Evolutionary conservation across 1,140 invertebrate genomes (phyloP).

Genomic region (Drosophila aff.): DNA sequence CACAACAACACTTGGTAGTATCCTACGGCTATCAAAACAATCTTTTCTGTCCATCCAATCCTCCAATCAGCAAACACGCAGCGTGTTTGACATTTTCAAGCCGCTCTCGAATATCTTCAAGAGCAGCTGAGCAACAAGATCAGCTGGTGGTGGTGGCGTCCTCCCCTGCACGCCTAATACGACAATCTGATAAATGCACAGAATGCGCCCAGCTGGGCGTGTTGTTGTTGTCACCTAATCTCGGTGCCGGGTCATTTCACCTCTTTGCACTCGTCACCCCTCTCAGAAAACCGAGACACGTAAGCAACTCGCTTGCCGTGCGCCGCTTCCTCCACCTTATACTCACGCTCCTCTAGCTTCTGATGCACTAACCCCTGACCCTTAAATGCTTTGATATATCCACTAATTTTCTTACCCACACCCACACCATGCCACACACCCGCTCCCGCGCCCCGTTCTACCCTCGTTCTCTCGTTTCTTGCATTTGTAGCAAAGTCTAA

Average conservation of each 20-base stretch:
- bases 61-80: slow-evolving; percentile 73
- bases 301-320: slow-evolving; percentile 63
- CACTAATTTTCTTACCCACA: slow-evolving; percentile 68
- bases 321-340: slow-evolving; percentile 12
- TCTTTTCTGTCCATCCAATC: slow-evolving; percentile 37
- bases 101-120: slow-evolving; percentile 74
- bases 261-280: slow-evolving; percentile 13
- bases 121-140: slow-evolving; percentile 60
- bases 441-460: slow-evolving; percentile 36
- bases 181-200: slow-evolving; percentile 48
- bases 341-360: slow-evolving; percentile 15
- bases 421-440: slow-evolving; percentile 49
- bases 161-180: slow-evolving; percentile 4
- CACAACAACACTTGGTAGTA: slow-evolving; percentile 7
- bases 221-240: slow-evolving; percentile 37
- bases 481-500: slow-evolving; percentile 79
- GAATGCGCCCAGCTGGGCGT: slow-evolving; percentile 50
- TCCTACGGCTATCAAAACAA: slow-evolving; percentile 20
- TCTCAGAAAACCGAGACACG: slow-evolving; percentile 43
- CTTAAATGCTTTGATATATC: slow-evolving; percentile 34
- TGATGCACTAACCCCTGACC: slow-evolving; percentile 52
- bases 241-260: slow-evolving; percentile 45
- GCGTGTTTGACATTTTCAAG: slow-evolving; percentile 75
- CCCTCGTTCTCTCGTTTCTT: slow-evolving; percentile 54
- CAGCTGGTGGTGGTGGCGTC: slow-evolving; percentile 11